Base-by-base conservation (phyloP, 2,113 vertebrate genomes). In the Protobothrops mucrosquamatus region DNA sequence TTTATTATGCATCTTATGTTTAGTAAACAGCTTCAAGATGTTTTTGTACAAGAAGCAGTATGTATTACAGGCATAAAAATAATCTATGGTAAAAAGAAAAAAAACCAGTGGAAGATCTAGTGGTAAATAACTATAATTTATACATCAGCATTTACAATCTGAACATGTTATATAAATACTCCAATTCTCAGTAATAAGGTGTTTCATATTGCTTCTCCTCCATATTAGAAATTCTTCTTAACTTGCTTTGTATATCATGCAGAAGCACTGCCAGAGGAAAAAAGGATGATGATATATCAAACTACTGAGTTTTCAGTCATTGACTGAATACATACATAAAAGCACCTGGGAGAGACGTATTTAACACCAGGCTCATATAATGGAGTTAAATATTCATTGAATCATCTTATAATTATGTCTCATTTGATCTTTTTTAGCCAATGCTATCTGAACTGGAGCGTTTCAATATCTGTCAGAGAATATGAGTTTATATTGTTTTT, bases 401-500 rank as follows among this genome's bases (percentile, higher is more conserved):
- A 85, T 91, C 91, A 91, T 55, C 54, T 54, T 15, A 93, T 93
- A 89, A 51, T 20, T 3, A 0, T 0, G 0, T 22, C 48, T 20
- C 39, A 81, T 91, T 74, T 94, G 22, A 14, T 0, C 54, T 0
- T 20, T 0, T 39, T 88, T 93, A 93, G 64, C 92, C 93, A 74
- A 92, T 91, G 51, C 9, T 89, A 64, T 88, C 90, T 86, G 64
- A 39, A 46, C 54, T 0, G 10, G 5, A 91, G 43, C 22, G 93
- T 91, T 93, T 90, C 59, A 0, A 20, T 24, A 91, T 56, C 87
- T 10, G 9, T 55, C 89, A 89, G 90, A 20, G 93, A 93, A 93
- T 88, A 24, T 94, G 20, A 94, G 91, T 94, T 94, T 26, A 0
- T 93, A 93, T 94, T 95, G 92, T 94, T 95, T 59, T 3, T 54